Conservation (phyloP, 1,140 invertebrate species). For the Philopotamus ludificatus region DNA sequence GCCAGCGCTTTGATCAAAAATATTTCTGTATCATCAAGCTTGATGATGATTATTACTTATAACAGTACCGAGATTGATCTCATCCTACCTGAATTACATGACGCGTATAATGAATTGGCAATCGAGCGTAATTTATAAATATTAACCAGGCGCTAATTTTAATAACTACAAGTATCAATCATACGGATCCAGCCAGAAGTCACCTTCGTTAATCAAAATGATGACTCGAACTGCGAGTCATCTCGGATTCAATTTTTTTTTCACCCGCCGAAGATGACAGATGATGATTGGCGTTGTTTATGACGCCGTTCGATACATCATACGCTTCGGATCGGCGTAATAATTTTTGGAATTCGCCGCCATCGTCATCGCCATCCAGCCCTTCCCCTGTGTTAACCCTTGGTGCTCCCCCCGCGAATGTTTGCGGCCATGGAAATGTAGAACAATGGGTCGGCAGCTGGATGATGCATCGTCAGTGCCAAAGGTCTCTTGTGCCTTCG, state of each 20-base stretch:
- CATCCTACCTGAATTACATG: not conserved
- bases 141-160: conserved; percentile 4
- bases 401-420: conserved; percentile 25
- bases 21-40: no score
- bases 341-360: no score
- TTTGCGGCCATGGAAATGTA: conserved; percentile 33
- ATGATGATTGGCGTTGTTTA: conserved; percentile 6
- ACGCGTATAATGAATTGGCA: not conserved
- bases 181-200: not conserved
- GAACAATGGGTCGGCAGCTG: conserved; percentile 26
- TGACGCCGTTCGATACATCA: not conserved
- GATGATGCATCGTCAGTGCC: conserved; percentile 26
- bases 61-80: no score
- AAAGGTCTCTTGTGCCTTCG: conserved; percentile 28
- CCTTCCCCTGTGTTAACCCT: not conserved
- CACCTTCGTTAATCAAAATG: conserved; percentile 6
- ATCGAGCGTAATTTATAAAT: not conserved
- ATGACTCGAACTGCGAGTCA: not conserved
- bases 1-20: no score
- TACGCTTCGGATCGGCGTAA: not conserved
- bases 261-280: not conserved
- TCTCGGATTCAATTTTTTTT: not conserved
- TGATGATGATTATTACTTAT: no score
- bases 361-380: not conserved
- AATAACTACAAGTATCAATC: not conserved